Percentiles rank a stretch among this genome's conserved stretches.
Evolutionary conservation across 2,797 vertebrate species (phyloP).

Genomic region (Melanotaenia trifasciata): DNA sequence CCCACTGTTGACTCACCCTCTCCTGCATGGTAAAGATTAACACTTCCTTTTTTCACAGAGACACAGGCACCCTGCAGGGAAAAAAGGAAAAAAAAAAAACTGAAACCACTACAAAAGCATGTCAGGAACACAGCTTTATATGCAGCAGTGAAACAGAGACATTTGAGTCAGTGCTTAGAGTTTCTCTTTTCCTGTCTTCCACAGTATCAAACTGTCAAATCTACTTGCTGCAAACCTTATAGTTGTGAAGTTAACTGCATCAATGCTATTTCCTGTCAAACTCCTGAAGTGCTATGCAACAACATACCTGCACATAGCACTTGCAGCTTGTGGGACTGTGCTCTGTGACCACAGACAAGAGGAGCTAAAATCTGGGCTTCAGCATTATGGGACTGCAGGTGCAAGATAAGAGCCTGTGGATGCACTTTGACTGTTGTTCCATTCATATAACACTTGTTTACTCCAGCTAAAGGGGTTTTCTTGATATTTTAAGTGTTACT

Average conservation of each 20-base stretch:
- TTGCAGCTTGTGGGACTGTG: constrained; percentile 48
- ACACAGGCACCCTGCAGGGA: constrained; percentile 81
- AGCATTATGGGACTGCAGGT: constrained; percentile 34
- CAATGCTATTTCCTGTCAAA: constrained; percentile 64
- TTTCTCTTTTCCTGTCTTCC: neutral
- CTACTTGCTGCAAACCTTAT: constrained; percentile 17
- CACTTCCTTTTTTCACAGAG: constrained; percentile 85
- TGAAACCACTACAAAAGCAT: constrained; percentile 24
- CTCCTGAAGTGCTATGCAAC: constrained; percentile 56
- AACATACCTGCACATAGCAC: constrained; percentile 27
- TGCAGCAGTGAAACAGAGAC: neutral
- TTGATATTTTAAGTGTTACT: neutral
- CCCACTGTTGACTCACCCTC: constrained; percentile 84
- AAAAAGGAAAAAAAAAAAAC: constrained; percentile 24
- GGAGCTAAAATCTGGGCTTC: constrained; percentile 36
- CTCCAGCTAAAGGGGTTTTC: neutral
- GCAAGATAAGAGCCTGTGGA: constrained; percentile 23
- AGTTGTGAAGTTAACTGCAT: constrained; percentile 15
- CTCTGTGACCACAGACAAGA: constrained; percentile 54
- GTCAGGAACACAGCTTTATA: constrained; percentile 12
- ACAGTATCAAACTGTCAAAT: constrained; percentile 58
- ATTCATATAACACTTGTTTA: neutral
- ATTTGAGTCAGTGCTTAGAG: constrained; percentile 25
- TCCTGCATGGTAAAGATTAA: constrained; percentile 80
- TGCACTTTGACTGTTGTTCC: neutral